Percentiles rank a stretch among this genome's conserved stretches.
Conservation (phyloP, 2,888 invertebrate species). For the Arrhopalites spinosus region DNA sequence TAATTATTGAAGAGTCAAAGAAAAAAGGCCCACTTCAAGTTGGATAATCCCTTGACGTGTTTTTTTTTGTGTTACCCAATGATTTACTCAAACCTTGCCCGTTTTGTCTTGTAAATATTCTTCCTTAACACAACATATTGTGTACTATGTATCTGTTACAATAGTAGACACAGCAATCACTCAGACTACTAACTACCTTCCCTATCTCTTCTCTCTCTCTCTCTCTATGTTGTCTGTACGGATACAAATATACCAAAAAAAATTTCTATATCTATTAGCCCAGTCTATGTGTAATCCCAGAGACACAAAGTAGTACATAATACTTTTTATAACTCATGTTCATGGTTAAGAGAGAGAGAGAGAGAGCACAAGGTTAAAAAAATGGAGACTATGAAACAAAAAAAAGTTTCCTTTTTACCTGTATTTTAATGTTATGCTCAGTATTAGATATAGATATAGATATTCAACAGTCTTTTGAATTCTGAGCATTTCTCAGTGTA, state of each 20-base stretch:
- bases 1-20: constrained; percentile 26
- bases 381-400: too few relatives aligned
- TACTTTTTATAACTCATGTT: background rate
- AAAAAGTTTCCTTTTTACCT: too few relatives aligned
- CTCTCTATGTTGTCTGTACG: too few relatives aligned
- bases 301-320: background rate
- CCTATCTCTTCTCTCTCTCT: background rate
- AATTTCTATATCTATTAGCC: too few relatives aligned
- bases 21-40: constrained; percentile 27
- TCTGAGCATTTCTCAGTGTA: too few relatives aligned
- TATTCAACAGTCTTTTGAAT: too few relatives aligned
- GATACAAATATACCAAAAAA: too few relatives aligned
- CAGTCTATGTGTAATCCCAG: too few relatives aligned
- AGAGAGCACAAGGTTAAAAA: background rate
- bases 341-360: background rate
- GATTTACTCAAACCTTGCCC: constrained; percentile 22
- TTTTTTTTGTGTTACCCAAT: constrained; percentile 18
- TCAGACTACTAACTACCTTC: background rate
- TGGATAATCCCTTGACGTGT: constrained; percentile 21
- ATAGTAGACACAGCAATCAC: background rate
- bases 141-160: background rate
- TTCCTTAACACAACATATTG: background rate
- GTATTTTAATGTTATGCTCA: too few relatives aligned
- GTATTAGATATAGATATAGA: too few relatives aligned
- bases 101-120: background rate